Evolutionary conservation across 2,888 invertebrate genomes (phyloP).

Genomic region (Empis livida): DNA sequence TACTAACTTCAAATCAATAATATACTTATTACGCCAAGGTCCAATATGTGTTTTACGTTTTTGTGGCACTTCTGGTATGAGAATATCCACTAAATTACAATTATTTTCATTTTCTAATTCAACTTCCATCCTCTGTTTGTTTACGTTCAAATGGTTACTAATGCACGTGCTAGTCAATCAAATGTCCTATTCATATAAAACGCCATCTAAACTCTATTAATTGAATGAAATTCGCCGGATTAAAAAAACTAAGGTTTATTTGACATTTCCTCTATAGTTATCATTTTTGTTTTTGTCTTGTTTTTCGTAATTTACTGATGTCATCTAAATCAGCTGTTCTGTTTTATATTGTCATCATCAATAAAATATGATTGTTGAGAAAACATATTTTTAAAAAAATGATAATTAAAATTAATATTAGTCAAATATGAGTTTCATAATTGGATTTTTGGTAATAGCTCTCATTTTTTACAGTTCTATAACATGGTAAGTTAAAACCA

Average conservation of each 20-base stretch:
- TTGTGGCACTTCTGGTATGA: background rate
- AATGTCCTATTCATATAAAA: too few relatives aligned
- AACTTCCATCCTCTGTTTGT: background rate
- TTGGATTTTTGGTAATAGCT: background rate
- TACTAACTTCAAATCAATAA: too few relatives aligned
- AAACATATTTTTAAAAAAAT: background rate
- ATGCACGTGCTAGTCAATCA: background rate
- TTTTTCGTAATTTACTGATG: too few relatives aligned
- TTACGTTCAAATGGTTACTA: background rate
- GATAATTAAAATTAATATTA: background rate
- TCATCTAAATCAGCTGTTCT: too few relatives aligned
- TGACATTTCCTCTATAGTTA: too few relatives aligned
- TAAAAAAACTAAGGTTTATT: too few relatives aligned
- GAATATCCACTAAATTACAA: background rate
- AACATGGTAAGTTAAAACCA: background rate
- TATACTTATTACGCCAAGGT: conserved; percentile 11
- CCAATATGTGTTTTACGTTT: conserved; percentile 3
- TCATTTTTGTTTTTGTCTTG: too few relatives aligned
- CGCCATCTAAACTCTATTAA: background rate
- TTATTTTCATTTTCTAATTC: background rate
- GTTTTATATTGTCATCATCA: background rate
- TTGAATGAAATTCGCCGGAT: too few relatives aligned
- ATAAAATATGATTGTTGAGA: too few relatives aligned
- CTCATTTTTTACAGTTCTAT: background rate
- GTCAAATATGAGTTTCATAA: background rate